These are phyloP conservation scores for Diadegma fenestrale DNA, from an alignment of 2,888 invertebrate species.

Conservation along the genomic window DNA sequence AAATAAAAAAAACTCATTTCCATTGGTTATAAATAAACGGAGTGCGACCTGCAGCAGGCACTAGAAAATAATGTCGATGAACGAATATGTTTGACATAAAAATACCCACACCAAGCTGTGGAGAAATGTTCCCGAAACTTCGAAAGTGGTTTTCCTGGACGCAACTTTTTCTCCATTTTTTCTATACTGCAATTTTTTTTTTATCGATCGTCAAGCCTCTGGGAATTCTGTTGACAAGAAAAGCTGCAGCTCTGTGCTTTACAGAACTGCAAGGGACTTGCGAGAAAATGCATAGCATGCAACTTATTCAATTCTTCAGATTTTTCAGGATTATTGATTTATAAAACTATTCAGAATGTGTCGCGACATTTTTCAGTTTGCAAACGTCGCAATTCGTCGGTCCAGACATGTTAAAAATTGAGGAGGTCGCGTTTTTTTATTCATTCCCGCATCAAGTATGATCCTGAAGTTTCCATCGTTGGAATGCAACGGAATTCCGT, in stretches of 20 bases:
- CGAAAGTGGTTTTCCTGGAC: not conserved
- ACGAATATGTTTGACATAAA: not conserved
- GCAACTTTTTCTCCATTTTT: not conserved
- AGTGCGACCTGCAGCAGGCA: not conserved
- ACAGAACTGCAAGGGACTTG: not conserved
- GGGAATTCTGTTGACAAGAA: not conserved
- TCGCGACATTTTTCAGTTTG: not conserved
- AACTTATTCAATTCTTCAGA: not conserved
- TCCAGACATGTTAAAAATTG: not conserved
- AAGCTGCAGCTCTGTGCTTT: not conserved
- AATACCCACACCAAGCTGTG: too few relatives aligned
- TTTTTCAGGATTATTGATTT: not conserved
- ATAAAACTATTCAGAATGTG: not conserved
- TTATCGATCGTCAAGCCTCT: not conserved
- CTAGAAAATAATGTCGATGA: not conserved
- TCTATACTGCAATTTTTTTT: not conserved
- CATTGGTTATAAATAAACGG: not conserved
- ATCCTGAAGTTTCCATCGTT: too few relatives aligned
- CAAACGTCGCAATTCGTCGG: not conserved
- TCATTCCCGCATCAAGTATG: too few relatives aligned
- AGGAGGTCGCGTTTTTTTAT: not conserved
- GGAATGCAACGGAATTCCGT: too few relatives aligned
- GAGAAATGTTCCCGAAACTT: not conserved
- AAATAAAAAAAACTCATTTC: not conserved
- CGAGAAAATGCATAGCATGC: not conserved